Evolutionary conservation across 2,113 vertebrate genomes (phyloP), one percentile per base, ranked within the genome.

Genomic region (Poecilia latipinna): DNA sequence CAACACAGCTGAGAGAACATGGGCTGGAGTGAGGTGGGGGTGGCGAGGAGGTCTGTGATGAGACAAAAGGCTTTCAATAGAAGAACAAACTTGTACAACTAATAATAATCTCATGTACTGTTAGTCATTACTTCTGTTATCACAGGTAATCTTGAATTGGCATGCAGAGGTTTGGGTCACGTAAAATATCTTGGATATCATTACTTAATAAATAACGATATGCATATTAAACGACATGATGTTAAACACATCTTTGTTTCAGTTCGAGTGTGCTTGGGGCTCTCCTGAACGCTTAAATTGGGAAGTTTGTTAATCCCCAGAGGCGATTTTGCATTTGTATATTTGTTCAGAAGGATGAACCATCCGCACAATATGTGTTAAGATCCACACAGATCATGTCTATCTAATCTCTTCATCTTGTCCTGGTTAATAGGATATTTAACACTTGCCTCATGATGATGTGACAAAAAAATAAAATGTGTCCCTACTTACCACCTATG

Each of bases 1-100:
- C 68, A 60, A n/a, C 68, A 60, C 68, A 60, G 70, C 57, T 65
- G 60, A 88, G 74, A 78, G 69, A 61, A 83, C 77, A 85, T 76
- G 75, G 75, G 81, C 90, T 74, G 68, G 75, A 70, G 64, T 26
- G 8, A 22, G 24, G 35, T 37, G 37, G n/a, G 37, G 65, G 4
- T 12, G 35, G 6, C 11, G n/a, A 37, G 35, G 35, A 37, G 10
- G 35, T 13, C 37, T n/a, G 33, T 35, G 31, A 5, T 42, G 37
- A 67, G n/a, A 42, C n/a, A 44, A 65, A 65, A 65, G n/a, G 33
- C 39, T 65, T 65, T 12, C 11, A 39, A 0, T 24, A 26, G 69
- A 48, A 48, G 74, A 54, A 61, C 22, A 77, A 81, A 84, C 51
- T 76, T 62, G 57, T 65, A 39, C n/a, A 65, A 72, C 68, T n/a